Percentiles rank a stretch among this genome's conserved stretches.
phyloP scores from a whole-genome alignment of 2,113 vertebrate genomes.

The Poecile atricapillus region DNA sequence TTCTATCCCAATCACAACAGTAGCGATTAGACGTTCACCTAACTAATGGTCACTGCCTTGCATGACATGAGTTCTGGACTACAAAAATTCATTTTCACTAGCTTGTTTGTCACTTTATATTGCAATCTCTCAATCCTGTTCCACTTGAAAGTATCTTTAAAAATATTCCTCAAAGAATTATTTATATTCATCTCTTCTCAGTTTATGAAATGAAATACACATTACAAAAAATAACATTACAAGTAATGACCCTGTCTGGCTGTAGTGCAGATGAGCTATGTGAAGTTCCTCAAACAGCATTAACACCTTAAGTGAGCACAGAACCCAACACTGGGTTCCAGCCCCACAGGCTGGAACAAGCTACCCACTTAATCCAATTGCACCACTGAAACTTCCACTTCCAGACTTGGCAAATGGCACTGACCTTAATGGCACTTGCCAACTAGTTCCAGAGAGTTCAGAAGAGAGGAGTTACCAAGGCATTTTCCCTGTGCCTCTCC shows the following conservation, averaged over 20 bases:
- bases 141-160: not conserved
- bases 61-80: not conserved
- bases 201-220: not conserved
- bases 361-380: not conserved
- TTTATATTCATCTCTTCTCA: not conserved
- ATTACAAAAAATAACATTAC: not conserved
- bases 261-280: not conserved
- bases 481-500: not conserved
- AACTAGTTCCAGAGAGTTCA: not conserved
- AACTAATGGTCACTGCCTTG: not conserved
- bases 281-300: not conserved
- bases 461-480: not conserved
- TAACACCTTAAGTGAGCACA: not conserved
- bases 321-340: not conserved
- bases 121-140: not conserved
- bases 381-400: not conserved
- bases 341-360: not conserved
- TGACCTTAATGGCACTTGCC: not conserved
- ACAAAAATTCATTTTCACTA: not conserved
- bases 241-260: not conserved
- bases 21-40: not conserved
- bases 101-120: not conserved
- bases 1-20: not conserved
- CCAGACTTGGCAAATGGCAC: not conserved
- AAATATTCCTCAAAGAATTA: not conserved